A percentile compares a stretch with the other conserved stretches of the same genome.
phyloP scores from a whole-genome alignment of 2,113 vertebrate genomes.

The Sigmodon hispidus region DNA sequence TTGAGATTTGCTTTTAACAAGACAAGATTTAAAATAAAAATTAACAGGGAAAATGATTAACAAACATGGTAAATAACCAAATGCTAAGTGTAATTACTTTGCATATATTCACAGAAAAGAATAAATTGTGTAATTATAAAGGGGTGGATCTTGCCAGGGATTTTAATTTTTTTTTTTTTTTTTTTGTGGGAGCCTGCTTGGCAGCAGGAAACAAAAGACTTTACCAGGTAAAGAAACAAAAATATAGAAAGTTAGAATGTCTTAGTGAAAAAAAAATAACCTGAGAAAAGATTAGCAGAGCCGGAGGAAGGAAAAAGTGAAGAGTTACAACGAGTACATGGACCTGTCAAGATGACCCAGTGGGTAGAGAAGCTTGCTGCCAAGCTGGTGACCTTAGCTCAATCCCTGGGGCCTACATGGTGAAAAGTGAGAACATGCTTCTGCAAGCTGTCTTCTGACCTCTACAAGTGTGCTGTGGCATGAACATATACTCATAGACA shows the following conservation, averaged over 20 bases:
- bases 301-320: not conserved
- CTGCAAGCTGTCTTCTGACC: too few species aligned
- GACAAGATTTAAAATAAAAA: not conserved
- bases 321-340: too few species aligned
- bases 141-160: not conserved
- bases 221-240: not conserved
- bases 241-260: not conserved
- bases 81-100: not conserved
- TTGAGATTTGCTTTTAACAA: not conserved
- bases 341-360: not conserved
- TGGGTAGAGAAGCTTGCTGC: too few species aligned
- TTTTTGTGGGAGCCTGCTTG: not conserved
- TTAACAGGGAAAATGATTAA: slow-evolving; percentile 11
- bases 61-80: not conserved
- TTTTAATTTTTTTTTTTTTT: too few species aligned
- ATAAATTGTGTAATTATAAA: not conserved
- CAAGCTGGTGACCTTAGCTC: not conserved
- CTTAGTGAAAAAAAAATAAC: not conserved
- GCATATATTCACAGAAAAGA: not conserved
- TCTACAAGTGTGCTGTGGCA: too few species aligned
- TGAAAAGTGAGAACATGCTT: too few species aligned
- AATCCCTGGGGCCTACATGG: not conserved
- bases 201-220: too few species aligned
- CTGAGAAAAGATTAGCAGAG: not conserved
- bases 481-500: not conserved